phyloP scores from a whole-genome alignment of 2,113 vertebrate genomes.

The Pyrgilauda ruficollis region DNA sequence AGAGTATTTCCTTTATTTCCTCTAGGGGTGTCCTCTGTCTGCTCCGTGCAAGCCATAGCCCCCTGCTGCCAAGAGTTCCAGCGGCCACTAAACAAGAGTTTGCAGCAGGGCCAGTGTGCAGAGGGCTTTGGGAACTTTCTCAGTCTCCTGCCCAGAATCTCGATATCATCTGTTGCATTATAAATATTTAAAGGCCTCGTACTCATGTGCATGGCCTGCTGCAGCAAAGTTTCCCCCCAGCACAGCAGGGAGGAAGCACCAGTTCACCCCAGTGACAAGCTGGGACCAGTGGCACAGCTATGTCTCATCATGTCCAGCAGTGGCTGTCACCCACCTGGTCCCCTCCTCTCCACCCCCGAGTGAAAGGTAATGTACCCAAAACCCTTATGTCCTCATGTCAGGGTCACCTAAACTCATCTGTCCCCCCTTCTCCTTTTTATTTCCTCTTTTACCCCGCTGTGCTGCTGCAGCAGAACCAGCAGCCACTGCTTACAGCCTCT shows the following conservation, averaged over 20 bases:
- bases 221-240: background rate
- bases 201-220: background rate
- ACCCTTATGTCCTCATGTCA: accelerated
- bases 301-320: accelerated
- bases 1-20: background rate
- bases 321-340: accelerated
- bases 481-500: background rate
- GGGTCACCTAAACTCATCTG: background rate
- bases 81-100: background rate
- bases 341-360: background rate
- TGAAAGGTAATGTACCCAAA: accelerated
- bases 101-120: accelerated
- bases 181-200: background rate
- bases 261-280: background rate
- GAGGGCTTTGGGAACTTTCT: background rate
- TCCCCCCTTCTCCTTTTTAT: background rate
- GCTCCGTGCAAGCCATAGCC: background rate
- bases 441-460: accelerated
- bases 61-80: background rate
- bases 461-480: background rate
- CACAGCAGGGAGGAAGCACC: background rate
- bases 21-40: background rate
- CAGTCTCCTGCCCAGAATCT: background rate
- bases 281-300: background rate
- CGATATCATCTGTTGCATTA: background rate